These are phyloP conservation scores for Parnassius smintheus DNA, from an alignment of 2,888 invertebrate genomes.

Conservation along the genomic window DNA sequence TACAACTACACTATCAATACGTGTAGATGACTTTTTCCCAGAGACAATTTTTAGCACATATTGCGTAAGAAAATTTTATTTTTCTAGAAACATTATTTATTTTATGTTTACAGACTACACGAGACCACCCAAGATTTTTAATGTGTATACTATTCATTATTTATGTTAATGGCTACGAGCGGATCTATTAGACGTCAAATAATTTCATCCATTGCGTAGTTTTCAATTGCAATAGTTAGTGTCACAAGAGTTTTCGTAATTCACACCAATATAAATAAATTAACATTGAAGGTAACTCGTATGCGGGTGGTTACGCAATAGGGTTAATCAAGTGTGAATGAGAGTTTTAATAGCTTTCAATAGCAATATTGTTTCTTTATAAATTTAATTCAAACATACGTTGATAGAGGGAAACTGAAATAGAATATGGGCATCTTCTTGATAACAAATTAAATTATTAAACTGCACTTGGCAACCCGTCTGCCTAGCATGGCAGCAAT, in stretches of 20 bases:
- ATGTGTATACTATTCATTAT: constrained; percentile 22
- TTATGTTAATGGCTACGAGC: constrained; percentile 20
- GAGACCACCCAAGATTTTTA: constrained; percentile 47
- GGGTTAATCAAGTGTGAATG: constrained; percentile 57
- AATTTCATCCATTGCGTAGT: constrained; percentile 24
- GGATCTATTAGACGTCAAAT: constrained; percentile 28
- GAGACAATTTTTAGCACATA: constrained; percentile 63
- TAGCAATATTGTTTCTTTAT: background rate
- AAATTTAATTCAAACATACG: background rate
- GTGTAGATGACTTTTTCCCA: constrained; percentile 43
- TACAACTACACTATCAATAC: constrained; percentile 8
- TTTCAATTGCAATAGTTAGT: constrained; percentile 37
- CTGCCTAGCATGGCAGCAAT: no score
- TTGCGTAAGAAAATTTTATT: constrained; percentile 48
- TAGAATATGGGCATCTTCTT: no score
- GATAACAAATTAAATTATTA: no score
- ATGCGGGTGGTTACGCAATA: constrained; percentile 66
- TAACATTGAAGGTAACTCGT: constrained; percentile 25
- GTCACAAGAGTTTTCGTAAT: constrained; percentile 28
- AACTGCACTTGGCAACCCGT: no score
- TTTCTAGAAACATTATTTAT: constrained; percentile 36
- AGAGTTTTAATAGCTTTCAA: background rate
- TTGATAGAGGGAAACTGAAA: no score
- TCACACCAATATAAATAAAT: constrained; percentile 24
- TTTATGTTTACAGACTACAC: background rate